Base-by-base conservation (phyloP, 2,888 invertebrate genomes). In the Drosophila greeni region DNA sequence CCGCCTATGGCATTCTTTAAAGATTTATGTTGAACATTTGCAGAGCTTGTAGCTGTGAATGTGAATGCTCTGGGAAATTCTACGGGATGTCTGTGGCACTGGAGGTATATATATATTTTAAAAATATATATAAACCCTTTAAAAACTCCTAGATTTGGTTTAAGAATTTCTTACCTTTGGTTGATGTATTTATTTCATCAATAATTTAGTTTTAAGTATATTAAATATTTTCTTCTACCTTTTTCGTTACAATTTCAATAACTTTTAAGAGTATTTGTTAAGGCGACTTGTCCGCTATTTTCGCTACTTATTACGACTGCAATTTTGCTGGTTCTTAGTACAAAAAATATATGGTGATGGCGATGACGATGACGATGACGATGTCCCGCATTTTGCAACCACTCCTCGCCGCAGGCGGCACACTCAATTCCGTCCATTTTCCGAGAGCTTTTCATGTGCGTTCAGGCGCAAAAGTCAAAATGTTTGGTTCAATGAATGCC, bases 391-490 rank as follows among this genome's bases (percentile, higher is more conserved):
- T 49, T 36, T 36, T 37, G 18, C 45, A 20, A 31, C 12, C 18
- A 47, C 51, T 23, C 33, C 23, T 20, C 36, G 24, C 29, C 24
- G 5, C 20, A 23, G n/a, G 26, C 59, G 24, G 16, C 29, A 7
- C 16, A 29, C 16, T 42, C 49, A 52, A 59, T 33, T 56, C 43
- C 43, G 37, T 37, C 24, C 43, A 53, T 57, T 67, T 47, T 68
- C 53, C 65, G 57, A 77, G 67, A 55, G 76, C 84, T 72, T 78
- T 83, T 79, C 84, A 70, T 72, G 77, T 83, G 82, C 78, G 82
- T 60, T 73, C 61, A 81, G 74, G 75, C 72, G 82, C 82, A 81
- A 82, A 81, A 84, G 84, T 82, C 84, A 84, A 75, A 84, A 82
- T 74, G 49, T 59, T 51, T 76, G 84, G 78, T 84, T 79, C 84